These are phyloP conservation scores for Mus spicilegus DNA, from an alignment of 2,113 vertebrate genomes.

Conservation along the genomic window DNA sequence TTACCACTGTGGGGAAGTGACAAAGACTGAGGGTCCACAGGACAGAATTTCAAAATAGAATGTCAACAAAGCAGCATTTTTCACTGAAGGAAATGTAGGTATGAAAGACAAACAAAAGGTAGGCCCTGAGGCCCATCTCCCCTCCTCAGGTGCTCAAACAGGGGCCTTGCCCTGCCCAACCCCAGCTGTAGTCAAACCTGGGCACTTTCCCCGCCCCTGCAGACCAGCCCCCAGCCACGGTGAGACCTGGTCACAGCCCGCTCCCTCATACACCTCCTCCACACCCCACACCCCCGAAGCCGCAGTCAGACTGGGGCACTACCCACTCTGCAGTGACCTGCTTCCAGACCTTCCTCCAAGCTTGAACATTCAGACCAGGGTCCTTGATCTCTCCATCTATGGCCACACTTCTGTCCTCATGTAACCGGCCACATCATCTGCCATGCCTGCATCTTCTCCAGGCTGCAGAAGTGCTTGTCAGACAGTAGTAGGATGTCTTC, in stretches of 20 bases:
- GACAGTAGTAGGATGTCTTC: neutral
- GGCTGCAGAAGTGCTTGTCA: neutral
- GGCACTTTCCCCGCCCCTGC: neutral
- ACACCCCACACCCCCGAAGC: too few species aligned
- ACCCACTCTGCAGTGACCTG: too few species aligned
- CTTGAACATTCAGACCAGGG: too few species aligned
- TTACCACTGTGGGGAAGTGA: neutral
- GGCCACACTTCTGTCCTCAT: neutral
- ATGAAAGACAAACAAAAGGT: neutral
- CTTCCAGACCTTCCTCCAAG: neutral
- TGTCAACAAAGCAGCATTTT: neutral
- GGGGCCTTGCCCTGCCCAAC: too few species aligned
- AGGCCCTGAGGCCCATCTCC: neutral
- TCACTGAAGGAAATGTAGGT: neutral
- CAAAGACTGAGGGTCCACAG: neutral
- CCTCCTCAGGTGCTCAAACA: neutral
- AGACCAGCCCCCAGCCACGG: too few species aligned
- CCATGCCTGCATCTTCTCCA: neutral
- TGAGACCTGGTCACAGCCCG: too few species aligned
- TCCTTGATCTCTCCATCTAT: neutral
- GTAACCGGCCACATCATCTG: neutral
- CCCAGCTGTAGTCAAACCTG: neutral
- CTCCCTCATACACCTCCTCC: too few species aligned
- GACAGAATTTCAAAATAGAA: neutral
- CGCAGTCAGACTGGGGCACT: neutral